phyloP scores from a whole-genome alignment of 2,113 vertebrate genomes.

The Colossoma macropomum region DNA sequence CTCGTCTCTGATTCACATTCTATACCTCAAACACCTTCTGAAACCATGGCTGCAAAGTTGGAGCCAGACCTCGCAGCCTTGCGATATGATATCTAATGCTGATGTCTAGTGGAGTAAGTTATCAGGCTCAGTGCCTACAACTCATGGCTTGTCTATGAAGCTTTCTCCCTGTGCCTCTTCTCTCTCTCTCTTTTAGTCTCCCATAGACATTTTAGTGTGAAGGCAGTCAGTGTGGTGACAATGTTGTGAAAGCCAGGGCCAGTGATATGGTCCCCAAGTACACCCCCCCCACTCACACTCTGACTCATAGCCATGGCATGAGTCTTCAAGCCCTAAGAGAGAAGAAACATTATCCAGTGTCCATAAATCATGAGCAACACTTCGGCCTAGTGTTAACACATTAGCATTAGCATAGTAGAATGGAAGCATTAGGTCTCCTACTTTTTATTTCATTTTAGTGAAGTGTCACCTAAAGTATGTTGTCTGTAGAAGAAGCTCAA shows the following conservation, averaged over 20 bases:
- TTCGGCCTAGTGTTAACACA: background rate
- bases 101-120: no score
- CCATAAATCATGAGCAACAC: constrained; percentile 41
- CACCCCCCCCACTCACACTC: constrained; percentile 53
- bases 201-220: constrained; percentile 31
- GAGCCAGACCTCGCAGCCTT: no score
- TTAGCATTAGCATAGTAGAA: background rate
- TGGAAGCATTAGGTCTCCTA: background rate
- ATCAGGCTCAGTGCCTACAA: no score
- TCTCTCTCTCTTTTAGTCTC: constrained; percentile 6
- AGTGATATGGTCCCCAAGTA: constrained; percentile 74
- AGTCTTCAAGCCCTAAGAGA: constrained; percentile 65
- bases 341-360: constrained; percentile 49
- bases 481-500: no score
- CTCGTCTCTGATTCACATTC: no score
- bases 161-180: no score
- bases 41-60: no score
- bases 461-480: no score
- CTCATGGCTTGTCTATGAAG: no score
- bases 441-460: background rate
- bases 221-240: constrained; percentile 73
- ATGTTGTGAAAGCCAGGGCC: constrained; percentile 66
- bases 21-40: no score
- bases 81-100: no score
- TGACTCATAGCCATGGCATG: constrained; percentile 76